A percentile compares a stretch with the other conserved stretches of the same genome.
Evolutionary conservation across 2,113 vertebrate species (phyloP).

Genomic region (Corythornis madagascariensis): DNA sequence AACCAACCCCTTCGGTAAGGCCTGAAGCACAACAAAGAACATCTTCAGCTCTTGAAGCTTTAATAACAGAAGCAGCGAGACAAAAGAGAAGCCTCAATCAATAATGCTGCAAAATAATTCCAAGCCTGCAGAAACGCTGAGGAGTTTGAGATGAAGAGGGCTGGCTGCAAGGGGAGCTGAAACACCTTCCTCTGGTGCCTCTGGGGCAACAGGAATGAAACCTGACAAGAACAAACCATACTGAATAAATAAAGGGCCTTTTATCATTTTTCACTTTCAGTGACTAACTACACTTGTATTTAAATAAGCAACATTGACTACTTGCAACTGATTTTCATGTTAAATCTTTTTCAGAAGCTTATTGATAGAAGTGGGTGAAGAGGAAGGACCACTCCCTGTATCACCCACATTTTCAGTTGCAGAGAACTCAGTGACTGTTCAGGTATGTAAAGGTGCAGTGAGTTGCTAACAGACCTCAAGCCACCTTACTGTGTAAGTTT

Average conservation of each 20-base stretch:
- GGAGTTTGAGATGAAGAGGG: neutral
- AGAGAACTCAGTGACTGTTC: neutral
- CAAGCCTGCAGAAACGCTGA: neutral
- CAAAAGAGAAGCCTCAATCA: neutral
- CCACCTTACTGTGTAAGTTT: neutral
- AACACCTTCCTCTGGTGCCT: neutral
- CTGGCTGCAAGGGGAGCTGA: neutral
- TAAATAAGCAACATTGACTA: neutral
- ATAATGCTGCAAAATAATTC: fast-evolving
- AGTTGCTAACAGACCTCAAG: fast-evolving
- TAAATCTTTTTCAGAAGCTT: neutral
- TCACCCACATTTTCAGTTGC: neutral
- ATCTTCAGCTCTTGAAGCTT: neutral
- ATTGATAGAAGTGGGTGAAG: neutral
- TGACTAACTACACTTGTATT: neutral
- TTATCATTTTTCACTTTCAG: neutral
- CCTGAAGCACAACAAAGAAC: neutral
- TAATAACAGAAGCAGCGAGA: neutral
- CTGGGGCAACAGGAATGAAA: neutral
- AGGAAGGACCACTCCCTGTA: neutral
- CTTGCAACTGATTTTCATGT: neutral
- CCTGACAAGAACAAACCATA: neutral
- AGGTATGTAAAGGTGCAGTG: neutral
- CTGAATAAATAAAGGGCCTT: neutral
- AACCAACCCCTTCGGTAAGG: neutral